Evolutionary conservation across 2,888 invertebrate genomes (phyloP), one percentile per base, ranked within the genome.

Genomic region (Leptinotarsa rubiginosa): DNA sequence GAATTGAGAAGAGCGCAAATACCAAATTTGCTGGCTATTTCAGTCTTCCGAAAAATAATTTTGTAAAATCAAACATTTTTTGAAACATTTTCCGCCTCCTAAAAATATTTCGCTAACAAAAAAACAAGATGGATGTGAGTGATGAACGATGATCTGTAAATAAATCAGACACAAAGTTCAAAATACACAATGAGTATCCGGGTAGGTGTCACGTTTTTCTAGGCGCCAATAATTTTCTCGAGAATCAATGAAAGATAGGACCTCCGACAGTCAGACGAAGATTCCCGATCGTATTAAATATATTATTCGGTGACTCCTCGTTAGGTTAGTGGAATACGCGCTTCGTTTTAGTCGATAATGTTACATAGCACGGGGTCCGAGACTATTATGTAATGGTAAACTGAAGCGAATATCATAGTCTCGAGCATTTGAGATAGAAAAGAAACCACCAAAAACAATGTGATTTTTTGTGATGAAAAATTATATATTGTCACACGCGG

Each of bases 271-370:
- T 47, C 7, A 47, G 1, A 69, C 81, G 81, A 80, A 62, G 65
- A 50, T 47, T 70, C 10, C 76, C 82, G 81, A 81, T 71, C 62
- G 74, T 69, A 77, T 73, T 69, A 79, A 79, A 80, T 80, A 80
- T 80, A 79, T 80, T 75, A 76, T 75, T 78, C 75, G 75, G 78
- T 71, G 56, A 68, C 54, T 71, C 50, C 72, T 74, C 79, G 78
- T 74, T 72, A 72, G 78, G 77, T 76, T 79, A 81, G 81, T 81
- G 76, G 76, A 77, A 72, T 68, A 73, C 76, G 75, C 77, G 78
- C 64, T 70, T 76, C 77, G 75, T 70, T 76, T 80, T 81, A 81
- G 83, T 83, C 84, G 82, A 84, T 83, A 83, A 84, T 82, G 83
- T 80, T 77, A 78, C 77, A 78, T 72, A 72, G 77, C 79, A 78